phyloP scores from a whole-genome alignment of 2,888 invertebrate species.

The Cremastobaeus sp. region DNA sequence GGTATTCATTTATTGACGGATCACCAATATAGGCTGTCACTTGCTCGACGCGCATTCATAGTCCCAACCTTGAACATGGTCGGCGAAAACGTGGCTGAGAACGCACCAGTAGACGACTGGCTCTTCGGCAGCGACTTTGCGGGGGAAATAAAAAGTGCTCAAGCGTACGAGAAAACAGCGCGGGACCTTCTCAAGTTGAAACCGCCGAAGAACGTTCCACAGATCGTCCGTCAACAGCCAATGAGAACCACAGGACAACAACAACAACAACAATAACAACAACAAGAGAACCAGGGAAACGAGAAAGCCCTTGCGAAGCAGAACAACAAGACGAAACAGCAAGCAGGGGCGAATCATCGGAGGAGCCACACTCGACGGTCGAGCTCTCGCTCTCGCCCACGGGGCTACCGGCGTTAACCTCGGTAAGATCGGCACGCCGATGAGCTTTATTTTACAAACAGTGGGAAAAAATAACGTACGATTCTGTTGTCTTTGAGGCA shows the following conservation, averaged over 20 bases:
- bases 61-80: conserved; percentile 1
- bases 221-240: conserved; percentile 6
- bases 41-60: conserved; percentile 5
- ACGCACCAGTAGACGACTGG: neutral
- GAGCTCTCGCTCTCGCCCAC: conserved; percentile 7
- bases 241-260: neutral
- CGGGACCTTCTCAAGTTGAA: neutral
- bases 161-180: conserved; percentile 6
- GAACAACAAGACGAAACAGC: too few relatives aligned
- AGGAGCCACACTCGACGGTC: conserved; percentile 1
- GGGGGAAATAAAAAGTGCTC: neutral
- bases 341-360: neutral
- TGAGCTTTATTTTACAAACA: neutral
- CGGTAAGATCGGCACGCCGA: conserved; percentile 7
- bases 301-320: conserved; percentile 1
- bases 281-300: conserved; percentile 4
- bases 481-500: neutral
- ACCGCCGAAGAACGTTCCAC: neutral
- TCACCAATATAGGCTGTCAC: conserved; percentile 2
- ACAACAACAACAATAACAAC: neutral
- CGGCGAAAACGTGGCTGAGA: conserved; percentile 3
- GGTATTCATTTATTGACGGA: too few relatives aligned
- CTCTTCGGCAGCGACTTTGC: too few relatives aligned
- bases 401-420: neutral
- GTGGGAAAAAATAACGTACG: conserved; percentile 1